Evolutionary conservation across 2,797 vertebrate genomes (phyloP).

Genomic region (Phrynocephalus forsythii): DNA sequence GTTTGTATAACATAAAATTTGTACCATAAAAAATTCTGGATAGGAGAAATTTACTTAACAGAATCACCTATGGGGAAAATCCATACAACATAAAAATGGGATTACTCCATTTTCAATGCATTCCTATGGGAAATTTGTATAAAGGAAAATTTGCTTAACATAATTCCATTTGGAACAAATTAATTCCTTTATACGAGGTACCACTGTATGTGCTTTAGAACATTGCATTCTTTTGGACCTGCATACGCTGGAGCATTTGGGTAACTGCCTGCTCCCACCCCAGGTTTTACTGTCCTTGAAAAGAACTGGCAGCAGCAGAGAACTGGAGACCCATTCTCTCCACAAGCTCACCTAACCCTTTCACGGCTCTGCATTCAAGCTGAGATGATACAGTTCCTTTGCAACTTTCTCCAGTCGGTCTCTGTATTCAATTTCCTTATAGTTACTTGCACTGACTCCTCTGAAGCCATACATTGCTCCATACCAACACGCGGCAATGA

Average conservation of each 20-base stretch:
- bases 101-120: too few species aligned
- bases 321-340: background rate
- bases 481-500: constrained; percentile 84
- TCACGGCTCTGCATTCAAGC: constrained; percentile 2
- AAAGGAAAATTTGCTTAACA: too few species aligned
- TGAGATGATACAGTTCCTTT: constrained; percentile 71
- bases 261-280: background rate
- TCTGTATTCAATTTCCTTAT: constrained; percentile 79
- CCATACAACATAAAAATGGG: too few species aligned
- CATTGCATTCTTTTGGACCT: background rate
- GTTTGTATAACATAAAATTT: too few species aligned
- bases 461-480: constrained; percentile 80
- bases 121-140: too few species aligned
- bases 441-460: constrained; percentile 75
- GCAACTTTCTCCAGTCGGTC: constrained; percentile 75
- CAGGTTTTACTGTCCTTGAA: background rate
- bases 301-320: too few species aligned
- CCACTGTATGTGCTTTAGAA: background rate
- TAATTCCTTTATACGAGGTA: too few species aligned
- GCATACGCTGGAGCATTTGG: background rate
- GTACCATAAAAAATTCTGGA: too few species aligned
- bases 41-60: too few species aligned
- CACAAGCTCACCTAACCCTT: background rate
- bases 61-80: too few species aligned
- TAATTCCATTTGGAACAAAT: too few species aligned